Conservation (phyloP, 2,113 vertebrate genomes). For the Dicrurus megarhynchus region DNA sequence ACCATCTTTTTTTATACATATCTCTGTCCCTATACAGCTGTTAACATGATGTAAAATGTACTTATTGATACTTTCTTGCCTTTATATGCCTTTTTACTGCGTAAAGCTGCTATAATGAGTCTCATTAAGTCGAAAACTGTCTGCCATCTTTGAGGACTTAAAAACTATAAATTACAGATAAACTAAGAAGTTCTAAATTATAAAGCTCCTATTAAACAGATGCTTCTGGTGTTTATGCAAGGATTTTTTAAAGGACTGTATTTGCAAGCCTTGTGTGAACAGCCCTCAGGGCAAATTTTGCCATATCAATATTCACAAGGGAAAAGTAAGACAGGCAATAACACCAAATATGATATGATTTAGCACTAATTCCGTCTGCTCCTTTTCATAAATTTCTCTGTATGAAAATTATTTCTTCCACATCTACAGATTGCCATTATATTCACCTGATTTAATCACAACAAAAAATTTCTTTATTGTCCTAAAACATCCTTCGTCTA, state of each 20-base stretch:
- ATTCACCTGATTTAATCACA: background rate
- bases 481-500: background rate
- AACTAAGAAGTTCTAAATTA: background rate
- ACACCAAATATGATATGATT: background rate
- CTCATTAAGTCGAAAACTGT: slow-evolving; percentile 6
- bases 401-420: background rate
- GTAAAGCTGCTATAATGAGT: background rate
- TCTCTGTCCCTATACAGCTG: background rate
- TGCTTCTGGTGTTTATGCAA: background rate
- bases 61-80: background rate
- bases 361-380: background rate
- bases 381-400: background rate
- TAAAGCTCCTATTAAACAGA: background rate
- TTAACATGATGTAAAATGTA: background rate
- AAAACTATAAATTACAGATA: background rate
- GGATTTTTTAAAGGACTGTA: background rate
- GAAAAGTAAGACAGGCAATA: background rate
- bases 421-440: background rate
- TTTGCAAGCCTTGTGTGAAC: background rate
- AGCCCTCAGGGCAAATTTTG: background rate
- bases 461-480: background rate
- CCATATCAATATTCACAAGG: background rate
- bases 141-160: background rate
- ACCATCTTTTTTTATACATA: background rate
- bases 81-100: background rate